phyloP scores from a whole-genome alignment of 1,140 invertebrate species.

The Eriocheir sinensis region DNA sequence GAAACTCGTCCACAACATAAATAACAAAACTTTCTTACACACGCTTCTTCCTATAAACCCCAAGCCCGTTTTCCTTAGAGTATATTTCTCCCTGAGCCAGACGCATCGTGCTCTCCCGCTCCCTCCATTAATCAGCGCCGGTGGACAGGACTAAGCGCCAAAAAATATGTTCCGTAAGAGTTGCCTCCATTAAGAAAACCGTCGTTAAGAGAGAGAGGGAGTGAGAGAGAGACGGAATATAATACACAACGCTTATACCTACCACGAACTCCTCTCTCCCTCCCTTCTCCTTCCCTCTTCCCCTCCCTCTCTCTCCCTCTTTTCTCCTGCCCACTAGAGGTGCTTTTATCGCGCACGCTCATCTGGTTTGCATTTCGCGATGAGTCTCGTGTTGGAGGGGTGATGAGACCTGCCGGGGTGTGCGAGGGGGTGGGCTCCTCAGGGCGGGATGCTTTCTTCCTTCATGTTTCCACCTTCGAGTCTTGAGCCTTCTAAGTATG shows the following conservation, averaged over 20 bases:
- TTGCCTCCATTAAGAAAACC: background rate
- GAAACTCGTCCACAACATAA: background rate
- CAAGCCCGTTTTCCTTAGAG: background rate
- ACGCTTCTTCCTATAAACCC: background rate
- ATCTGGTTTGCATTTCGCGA: slow-evolving; percentile 13
- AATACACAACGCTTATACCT: background rate
- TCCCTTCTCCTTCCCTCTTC: background rate
- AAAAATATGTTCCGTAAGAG: background rate
- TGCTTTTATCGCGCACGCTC: slow-evolving; percentile 4
- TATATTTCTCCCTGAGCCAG: background rate
- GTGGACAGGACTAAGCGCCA: background rate
- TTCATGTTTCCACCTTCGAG: too few relatives aligned
- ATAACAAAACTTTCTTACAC: background rate
- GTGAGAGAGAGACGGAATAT: too few relatives aligned
- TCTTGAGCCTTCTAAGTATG: too few relatives aligned
- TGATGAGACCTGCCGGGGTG: background rate
- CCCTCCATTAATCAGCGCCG: background rate
- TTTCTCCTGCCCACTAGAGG: background rate
- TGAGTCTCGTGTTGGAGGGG: background rate
- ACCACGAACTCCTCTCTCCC: background rate
- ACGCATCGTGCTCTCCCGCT: background rate
- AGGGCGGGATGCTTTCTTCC: too few relatives aligned
- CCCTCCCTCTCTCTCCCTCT: background rate
- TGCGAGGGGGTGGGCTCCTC: too few relatives aligned
- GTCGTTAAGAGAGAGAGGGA: background rate